A percentile compares a stretch with the other conserved stretches of the same genome.
Conservation (phyloP, 2,888 invertebrate species). For the Perizoma flavofasciatum region DNA sequence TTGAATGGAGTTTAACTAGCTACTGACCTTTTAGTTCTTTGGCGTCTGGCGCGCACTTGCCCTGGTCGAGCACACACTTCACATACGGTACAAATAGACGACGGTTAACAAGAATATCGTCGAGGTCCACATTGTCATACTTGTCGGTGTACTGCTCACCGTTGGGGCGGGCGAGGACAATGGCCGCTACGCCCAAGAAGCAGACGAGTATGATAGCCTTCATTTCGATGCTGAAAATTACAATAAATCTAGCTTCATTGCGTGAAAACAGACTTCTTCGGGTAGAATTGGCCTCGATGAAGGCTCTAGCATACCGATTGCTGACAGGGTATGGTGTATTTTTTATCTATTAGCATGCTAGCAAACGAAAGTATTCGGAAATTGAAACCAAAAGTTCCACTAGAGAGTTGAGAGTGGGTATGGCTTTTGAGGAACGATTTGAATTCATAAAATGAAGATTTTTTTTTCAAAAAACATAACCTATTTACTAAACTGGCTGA, state of each 20-base stretch:
- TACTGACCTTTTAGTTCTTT: conserved; percentile 87
- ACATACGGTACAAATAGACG: conserved; percentile 87
- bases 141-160: conserved; percentile 81
- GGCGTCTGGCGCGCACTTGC: conserved; percentile 87
- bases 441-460: too few species aligned
- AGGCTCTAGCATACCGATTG: too few species aligned
- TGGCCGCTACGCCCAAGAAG: conserved; percentile 52
- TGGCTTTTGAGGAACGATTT: too few species aligned
- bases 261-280: too few species aligned
- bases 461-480: too few species aligned
- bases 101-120: conserved; percentile 85
- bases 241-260: neutral
- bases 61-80: conserved; percentile 86
- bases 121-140: conserved; percentile 86
- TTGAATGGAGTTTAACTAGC: neutral
- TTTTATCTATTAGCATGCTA: too few species aligned
- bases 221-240: conserved; percentile 19
- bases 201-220: conserved; percentile 36
- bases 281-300: too few species aligned
- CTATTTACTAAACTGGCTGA: too few species aligned
- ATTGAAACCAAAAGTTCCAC: too few species aligned
- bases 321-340: too few species aligned
- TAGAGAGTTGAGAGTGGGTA: too few species aligned
- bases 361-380: too few species aligned
- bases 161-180: conserved; percentile 39